Conservation (phyloP, 2,797 vertebrate genomes). For the Acanthurus tractus region DNA sequence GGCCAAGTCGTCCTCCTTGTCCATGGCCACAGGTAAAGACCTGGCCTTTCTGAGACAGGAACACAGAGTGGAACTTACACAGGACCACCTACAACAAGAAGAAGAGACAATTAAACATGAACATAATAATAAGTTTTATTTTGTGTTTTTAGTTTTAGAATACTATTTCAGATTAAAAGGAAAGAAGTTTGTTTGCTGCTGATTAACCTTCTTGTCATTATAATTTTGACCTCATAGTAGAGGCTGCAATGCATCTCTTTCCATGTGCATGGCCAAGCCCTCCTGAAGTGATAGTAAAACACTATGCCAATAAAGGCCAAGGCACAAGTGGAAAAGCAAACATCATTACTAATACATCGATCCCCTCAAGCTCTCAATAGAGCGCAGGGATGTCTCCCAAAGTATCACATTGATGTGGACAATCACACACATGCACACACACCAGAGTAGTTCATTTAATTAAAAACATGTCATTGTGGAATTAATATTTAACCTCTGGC, state of each 20-base stretch:
- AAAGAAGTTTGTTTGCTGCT: slow-evolving; percentile 7
- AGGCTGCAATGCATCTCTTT: slow-evolving; percentile 61
- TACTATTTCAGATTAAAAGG: too few relatives aligned
- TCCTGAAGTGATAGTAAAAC: slow-evolving; percentile 80
- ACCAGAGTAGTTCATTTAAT: slow-evolving; percentile 81
- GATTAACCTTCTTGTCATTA: slow-evolving; percentile 41
- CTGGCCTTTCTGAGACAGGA: slow-evolving; percentile 97
- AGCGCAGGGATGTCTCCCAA: slow-evolving; percentile 76
- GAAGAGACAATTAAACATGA: slow-evolving; percentile 3
- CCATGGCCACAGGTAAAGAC: slow-evolving; percentile 98
- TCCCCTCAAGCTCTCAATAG: slow-evolving; percentile 78
- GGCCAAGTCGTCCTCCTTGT: slow-evolving; percentile 96
- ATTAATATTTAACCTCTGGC: slow-evolving; percentile 89
- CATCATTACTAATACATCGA: slow-evolving; percentile 87
- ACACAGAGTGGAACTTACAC: slow-evolving; percentile 98
- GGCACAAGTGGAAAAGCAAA: slow-evolving; percentile 84
- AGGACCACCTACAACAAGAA: slow-evolving; percentile 90
- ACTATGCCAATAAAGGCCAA: slow-evolving; percentile 72
- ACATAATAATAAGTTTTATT: neutral
- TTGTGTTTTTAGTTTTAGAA: neutral
- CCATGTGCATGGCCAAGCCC: slow-evolving; percentile 69
- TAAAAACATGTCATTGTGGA: slow-evolving; percentile 83
- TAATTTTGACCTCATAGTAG: slow-evolving; percentile 54
- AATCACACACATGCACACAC: slow-evolving; percentile 72
- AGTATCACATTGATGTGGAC: slow-evolving; percentile 83